Percentiles rank a stretch among this genome's conserved stretches.
These are phyloP conservation scores for Dendrocincla tyrannina DNA, from an alignment of 2,797 vertebrate genomes.

Conservation along the genomic window DNA sequence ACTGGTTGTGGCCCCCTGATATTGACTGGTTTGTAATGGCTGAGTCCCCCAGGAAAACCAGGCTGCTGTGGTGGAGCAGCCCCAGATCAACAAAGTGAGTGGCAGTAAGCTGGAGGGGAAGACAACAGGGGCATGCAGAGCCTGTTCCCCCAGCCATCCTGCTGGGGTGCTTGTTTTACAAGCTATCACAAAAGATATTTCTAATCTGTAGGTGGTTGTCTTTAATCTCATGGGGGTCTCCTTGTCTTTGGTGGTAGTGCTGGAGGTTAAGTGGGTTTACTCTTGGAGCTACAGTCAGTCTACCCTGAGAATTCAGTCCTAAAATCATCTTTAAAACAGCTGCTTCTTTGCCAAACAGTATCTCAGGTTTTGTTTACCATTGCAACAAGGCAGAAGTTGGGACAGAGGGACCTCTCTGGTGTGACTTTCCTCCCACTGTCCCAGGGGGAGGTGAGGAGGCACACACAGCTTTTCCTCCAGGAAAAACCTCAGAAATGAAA, in stretches of 20 bases:
- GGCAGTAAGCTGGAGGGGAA: neutral
- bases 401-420: no score
- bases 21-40: neutral
- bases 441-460: neutral
- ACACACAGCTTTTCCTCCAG: neutral
- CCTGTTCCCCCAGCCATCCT: neutral
- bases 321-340: neutral
- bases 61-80: neutral
- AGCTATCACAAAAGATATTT: neutral
- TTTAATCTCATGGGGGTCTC: neutral
- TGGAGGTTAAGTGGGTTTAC: neutral
- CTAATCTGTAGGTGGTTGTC: neutral
- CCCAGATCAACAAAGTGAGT: neutral
- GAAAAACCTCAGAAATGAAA: neutral
- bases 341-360: neutral
- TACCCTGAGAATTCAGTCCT: neutral
- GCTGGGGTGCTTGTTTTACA: neutral
- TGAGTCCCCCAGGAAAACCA: neutral
- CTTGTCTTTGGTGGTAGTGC: neutral
- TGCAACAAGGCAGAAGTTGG: neutral
- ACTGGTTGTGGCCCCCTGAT: neutral
- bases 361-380: neutral
- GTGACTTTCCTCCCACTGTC: neutral
- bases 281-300: neutral
- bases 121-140: accelerated